Evolutionary conservation across 2,888 invertebrate genomes (phyloP), one percentile per base, ranked within the genome.

Genomic region (Conchocele bisecta): DNA sequence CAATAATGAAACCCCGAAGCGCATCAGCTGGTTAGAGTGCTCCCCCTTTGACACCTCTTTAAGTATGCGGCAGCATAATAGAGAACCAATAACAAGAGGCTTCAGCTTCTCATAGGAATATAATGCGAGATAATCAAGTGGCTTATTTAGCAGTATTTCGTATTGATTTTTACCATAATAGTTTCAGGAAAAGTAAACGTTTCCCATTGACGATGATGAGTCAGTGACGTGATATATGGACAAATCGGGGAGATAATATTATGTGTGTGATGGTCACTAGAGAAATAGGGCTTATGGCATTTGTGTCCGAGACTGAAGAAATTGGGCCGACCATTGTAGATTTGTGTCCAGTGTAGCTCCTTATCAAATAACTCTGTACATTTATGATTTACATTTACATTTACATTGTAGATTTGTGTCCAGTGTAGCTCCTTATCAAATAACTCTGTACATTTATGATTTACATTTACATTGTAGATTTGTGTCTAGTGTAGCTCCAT

Each of bases 21-120:
- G 26, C 41, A 20, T 48, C 31, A 39, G 26, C n/a, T 58, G 59
- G 66, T 65, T 72, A 76, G 58, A 61, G 72, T 54, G 60, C 63
- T 65, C 72, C 69, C 72, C 72, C 73, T 70, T 69, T 73, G 76
- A 76, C 76, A 76, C 76, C 70, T 76, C 65, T 73, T 74, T 75
- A 67, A 75, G 68, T 68, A 69, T 69, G 65, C 71, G 66, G 53
- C 42, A 44, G 51, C 51, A 56, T 76, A 72, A 76, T 73, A 48
- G 76, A 63, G 69, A 72, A 59, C 72, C 72, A 76, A 76, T 76
- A 76, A 76, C 61, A 51, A 46, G 44, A 6, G 5, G 44, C 44
- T 44, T 5, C 44, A 22, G 51, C 66, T 76, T 73, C 66, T 70
- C 70, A 63, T 54, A 70, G 63, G 53, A 67, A 58, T 65, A 76